Percentiles rank a stretch among this genome's conserved stretches.
phyloP scores from a whole-genome alignment of 2,797 vertebrate species.

The Enteromius radiatus region DNA sequence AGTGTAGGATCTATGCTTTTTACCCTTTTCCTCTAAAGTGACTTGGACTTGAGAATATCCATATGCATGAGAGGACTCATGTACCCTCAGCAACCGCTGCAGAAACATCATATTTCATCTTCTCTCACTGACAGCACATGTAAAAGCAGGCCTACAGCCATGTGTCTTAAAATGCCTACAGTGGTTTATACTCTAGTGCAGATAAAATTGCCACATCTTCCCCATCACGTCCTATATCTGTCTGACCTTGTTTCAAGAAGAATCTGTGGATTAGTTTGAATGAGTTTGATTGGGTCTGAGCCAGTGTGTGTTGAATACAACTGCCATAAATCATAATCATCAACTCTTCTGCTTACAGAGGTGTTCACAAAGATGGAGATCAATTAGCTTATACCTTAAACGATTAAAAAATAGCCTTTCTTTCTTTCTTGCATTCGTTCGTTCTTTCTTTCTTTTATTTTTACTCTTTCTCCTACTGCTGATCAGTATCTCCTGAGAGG shows the following conservation, averaged over 20 bases:
- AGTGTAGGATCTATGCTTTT: background rate
- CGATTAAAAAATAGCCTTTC: background rate
- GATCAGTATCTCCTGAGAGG: constrained; percentile 34
- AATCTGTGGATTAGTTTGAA: constrained; percentile 25
- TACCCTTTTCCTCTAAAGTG: background rate
- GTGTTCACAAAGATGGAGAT: background rate
- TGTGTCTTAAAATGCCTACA: constrained; percentile 27
- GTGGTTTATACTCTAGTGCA: constrained; percentile 10
- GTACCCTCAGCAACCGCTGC: constrained; percentile 8
- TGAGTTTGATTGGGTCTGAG: constrained; percentile 21
- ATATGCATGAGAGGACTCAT: constrained; percentile 15
- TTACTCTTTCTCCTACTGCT: constrained; percentile 18
- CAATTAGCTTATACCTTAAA: background rate
- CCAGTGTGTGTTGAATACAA: background rate
- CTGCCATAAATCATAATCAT: constrained; percentile 20
- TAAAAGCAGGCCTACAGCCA: constrained; percentile 2
- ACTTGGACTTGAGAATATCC: background rate
- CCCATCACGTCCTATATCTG: constrained; percentile 7
- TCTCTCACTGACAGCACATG: constrained; percentile 17
- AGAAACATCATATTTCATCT: constrained; percentile 15
- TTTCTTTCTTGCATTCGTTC: constrained; percentile 22
- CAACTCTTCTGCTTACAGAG: background rate
- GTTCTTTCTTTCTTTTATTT: background rate
- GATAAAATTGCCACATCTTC: constrained; percentile 2
- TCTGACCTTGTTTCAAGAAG: constrained; percentile 18